phyloP scores from a whole-genome alignment of 2,888 invertebrate genomes.

The Atethmia centrago region DNA sequence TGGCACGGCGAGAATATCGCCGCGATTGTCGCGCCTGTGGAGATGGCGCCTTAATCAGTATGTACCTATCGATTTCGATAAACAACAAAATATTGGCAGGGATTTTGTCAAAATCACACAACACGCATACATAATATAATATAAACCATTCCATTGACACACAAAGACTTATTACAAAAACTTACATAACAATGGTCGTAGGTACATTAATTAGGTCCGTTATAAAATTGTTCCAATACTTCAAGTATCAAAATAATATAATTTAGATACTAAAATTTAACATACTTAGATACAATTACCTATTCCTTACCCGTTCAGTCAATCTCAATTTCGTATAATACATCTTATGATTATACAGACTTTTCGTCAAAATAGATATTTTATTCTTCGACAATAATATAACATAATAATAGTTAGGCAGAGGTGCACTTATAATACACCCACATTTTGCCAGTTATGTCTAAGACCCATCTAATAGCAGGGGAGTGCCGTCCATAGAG shows the following conservation, averaged over 20 bases:
- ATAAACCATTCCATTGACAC: conserved; percentile 44
- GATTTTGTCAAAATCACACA: conserved; percentile 38
- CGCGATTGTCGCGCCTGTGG: too few species aligned
- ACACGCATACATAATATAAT: conserved; percentile 22
- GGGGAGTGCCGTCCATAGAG: too few species aligned
- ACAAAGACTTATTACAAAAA: conserved; percentile 13
- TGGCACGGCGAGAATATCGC: too few species aligned
- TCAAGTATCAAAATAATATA: conserved; percentile 58
- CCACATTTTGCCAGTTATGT: not conserved
- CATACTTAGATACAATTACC: conserved; percentile 13
- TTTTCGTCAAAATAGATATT: conserved; percentile 1
- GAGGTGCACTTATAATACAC: too few species aligned
- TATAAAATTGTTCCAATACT: conserved; percentile 54
- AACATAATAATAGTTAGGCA: too few species aligned
- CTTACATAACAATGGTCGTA: conserved; percentile 38
- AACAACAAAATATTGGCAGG: conserved; percentile 16
- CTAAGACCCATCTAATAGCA: not conserved
- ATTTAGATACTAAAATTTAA: conserved; percentile 47
- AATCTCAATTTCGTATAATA: conserved; percentile 56
- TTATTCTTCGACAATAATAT: not conserved
- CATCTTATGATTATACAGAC: conserved; percentile 16
- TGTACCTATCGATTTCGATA: conserved; percentile 42
- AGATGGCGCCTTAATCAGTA: too few species aligned
- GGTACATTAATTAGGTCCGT: conserved; percentile 53
- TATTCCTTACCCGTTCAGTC: conserved; percentile 49